Percentiles rank a stretch among this genome's conserved stretches.
These are phyloP conservation scores for Umimayanthus chanpuru DNA, from an alignment of 92 coral and sea anemone genomes.

Conservation along the genomic window DNA sequence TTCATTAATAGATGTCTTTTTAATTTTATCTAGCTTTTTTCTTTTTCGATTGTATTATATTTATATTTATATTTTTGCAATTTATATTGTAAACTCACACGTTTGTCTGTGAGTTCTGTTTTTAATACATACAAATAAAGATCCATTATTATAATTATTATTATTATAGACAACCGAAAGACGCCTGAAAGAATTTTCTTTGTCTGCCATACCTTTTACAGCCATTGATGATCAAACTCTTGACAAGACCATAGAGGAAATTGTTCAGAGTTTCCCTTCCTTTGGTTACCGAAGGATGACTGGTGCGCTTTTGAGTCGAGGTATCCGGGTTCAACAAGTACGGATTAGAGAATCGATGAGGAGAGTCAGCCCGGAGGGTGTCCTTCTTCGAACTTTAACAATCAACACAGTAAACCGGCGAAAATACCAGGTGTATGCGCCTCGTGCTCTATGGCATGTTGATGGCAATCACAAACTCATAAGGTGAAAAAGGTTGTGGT, in stretches of 20 bases:
- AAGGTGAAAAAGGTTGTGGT: not conserved
- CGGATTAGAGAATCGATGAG: slow-evolving; percentile 46
- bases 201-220: slow-evolving; percentile 29
- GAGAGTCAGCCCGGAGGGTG: slow-evolving; percentile 48
- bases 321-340: slow-evolving; percentile 41
- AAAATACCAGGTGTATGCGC: slow-evolving; percentile 15
- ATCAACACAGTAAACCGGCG: slow-evolving; percentile 33
- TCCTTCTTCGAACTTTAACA: slow-evolving; percentile 42
- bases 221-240: slow-evolving; percentile 55
- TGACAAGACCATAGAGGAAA: slow-evolving; percentile 37
- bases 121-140: no score
- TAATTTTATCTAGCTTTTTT: no score
- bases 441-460: slow-evolving; percentile 26
- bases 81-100: no score
- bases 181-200: slow-evolving; percentile 46
- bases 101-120: no score
- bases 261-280: slow-evolving; percentile 45
- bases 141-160: no score
- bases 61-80: no score
- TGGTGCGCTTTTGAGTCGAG: slow-evolving; percentile 34
- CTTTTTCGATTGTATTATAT: no score
- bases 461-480: slow-evolving; percentile 33
- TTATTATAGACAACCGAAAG: slow-evolving; percentile 60
- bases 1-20: no score
- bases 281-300: slow-evolving; percentile 49